Evolutionary conservation across 2,797 vertebrate species (phyloP).

Genomic region (Eidolon dupreanum): DNA sequence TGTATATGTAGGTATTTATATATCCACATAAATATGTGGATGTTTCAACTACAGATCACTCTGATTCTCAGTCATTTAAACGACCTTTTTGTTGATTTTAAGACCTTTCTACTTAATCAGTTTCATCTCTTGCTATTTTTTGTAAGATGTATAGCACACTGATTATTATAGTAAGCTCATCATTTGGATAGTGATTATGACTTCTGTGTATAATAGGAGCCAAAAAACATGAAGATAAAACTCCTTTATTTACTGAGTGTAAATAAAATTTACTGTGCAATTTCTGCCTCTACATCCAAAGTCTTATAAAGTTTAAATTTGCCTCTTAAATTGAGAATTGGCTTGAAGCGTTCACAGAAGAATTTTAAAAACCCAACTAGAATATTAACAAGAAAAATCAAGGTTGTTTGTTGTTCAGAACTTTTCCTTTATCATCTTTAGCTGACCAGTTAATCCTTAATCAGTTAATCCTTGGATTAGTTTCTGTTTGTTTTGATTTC

Average conservation of each 20-base stretch:
- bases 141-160: neutral
- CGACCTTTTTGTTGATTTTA: neutral
- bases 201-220: neutral
- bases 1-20: neutral
- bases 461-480: neutral
- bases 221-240: neutral
- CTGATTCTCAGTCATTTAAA: neutral
- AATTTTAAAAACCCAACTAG: neutral
- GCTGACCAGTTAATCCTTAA: slow-evolving; percentile 2
- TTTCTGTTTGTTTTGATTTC: slow-evolving; percentile 43
- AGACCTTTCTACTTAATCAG: neutral
- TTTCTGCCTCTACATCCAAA: slow-evolving; percentile 7
- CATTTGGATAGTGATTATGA: neutral
- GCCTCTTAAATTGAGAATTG: slow-evolving; percentile 16
- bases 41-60: neutral
- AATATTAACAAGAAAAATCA: neutral
- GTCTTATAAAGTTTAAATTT: slow-evolving; percentile 6
- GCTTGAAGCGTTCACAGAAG: slow-evolving; percentile 32
- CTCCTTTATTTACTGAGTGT: neutral
- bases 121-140: neutral
- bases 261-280: slow-evolving; percentile 18
- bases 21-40: neutral
- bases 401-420: neutral
- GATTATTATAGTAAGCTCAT: neutral
- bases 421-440: slow-evolving; percentile 12